phyloP scores from a whole-genome alignment of 1,140 invertebrate species.

The Hetaerina americana region DNA sequence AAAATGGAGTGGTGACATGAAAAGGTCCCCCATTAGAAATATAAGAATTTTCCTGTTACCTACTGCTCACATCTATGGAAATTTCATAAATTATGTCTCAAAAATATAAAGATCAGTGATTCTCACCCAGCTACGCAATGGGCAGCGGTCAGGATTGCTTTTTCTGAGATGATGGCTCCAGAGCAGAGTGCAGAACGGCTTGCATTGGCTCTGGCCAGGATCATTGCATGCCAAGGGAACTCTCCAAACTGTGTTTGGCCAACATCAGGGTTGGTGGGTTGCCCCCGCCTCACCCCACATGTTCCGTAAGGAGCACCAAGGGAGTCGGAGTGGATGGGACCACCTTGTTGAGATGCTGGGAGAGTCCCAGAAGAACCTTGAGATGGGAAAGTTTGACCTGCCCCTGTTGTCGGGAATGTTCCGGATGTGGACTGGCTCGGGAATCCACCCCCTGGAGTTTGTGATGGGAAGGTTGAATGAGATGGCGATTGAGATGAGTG shows the following conservation, averaged over 20 bases:
- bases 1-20: too few relatives aligned
- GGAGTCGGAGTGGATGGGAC: background rate
- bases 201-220: conserved; percentile 42
- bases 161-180: conserved; percentile 54
- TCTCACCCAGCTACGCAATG: conserved; percentile 69
- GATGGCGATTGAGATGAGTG: background rate
- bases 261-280: conserved; percentile 14
- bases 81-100: too few relatives aligned
- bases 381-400: background rate
- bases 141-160: conserved; percentile 61
- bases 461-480: background rate
- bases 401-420: background rate
- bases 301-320: background rate
- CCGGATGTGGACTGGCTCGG: background rate
- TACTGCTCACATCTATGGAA: too few relatives aligned
- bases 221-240: conserved; percentile 72
- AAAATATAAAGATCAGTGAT: too few relatives aligned
- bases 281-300: conserved; percentile 13
- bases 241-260: conserved; percentile 57
- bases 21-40: too few relatives aligned
- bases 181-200: conserved; percentile 53
- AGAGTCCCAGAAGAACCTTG: background rate
- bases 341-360: too few relatives aligned
- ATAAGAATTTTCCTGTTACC: too few relatives aligned
- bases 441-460: background rate